Base-by-base conservation (phyloP, 2,888 invertebrate genomes). In the Tetranychus truncatus region DNA sequence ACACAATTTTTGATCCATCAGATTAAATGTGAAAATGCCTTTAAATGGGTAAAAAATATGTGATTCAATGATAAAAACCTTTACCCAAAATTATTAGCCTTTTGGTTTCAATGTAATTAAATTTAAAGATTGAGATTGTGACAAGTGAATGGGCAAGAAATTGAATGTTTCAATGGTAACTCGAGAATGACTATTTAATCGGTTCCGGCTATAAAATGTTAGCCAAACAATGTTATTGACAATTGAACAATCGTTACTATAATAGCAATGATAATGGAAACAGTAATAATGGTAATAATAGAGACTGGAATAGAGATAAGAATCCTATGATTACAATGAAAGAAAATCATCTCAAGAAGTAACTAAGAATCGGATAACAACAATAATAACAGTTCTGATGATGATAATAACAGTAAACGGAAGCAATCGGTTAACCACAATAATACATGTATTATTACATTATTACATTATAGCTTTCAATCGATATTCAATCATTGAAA, bases 381-480 rank as follows among this genome's bases (percentile, higher is more conserved):
- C 34, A 55, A 55, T 55, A 55, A 55, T 55, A 55, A 15, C 55
- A 55, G 9, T 55, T 9, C 9, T 55, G 15, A 55, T 55, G 15
- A 55, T 55, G 15, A n/a, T 69, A 24, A 69, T 69, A 9, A 24
- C 69, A 69, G 24, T 24, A 24, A 69, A 69, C 69, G 69, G 69
- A 69, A 69, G 24, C 69, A 55, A 55, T 55, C 7, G 55, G 55
- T 55, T 55, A 55, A 55, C 55, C 55, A 55, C 55, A 55, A 72
- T 72, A n/a, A 9, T 72, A 24, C 55, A 55, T 5, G 55, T 34
- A 55, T 55, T 15, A 55, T 55, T 55, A 55, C 46, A 46, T 46
- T 8, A 46, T 46, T 11, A 46, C 55, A 71, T 87, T 93, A 66
- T 66, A 3, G 9, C 9, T 55, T 55, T 15, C 2, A 9, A 55